These are phyloP conservation scores for Pipra filicauda DNA, from an alignment of 2,113 vertebrate genomes.

Conservation along the genomic window DNA sequence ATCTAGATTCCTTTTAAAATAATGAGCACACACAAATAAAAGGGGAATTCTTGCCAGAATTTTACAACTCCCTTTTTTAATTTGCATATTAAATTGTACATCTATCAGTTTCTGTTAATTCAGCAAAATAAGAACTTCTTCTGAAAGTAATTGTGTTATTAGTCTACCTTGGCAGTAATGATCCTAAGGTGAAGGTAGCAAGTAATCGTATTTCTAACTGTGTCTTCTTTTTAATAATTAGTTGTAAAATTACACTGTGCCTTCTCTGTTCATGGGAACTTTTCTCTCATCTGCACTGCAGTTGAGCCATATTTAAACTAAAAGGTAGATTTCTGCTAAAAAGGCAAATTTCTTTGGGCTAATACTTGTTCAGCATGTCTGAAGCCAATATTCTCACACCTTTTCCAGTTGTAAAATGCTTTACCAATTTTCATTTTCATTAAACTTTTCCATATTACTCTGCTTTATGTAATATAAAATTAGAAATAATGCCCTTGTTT, in stretches of 20 bases:
- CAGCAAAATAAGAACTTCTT: conserved; percentile 52
- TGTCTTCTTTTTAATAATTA: conserved; percentile 24
- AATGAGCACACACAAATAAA: conserved; percentile 38
- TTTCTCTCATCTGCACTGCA: neutral
- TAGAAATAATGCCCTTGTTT: neutral
- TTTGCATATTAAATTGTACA: conserved; percentile 56
- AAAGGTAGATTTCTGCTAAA: conserved; percentile 21
- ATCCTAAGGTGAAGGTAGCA: conserved; percentile 10
- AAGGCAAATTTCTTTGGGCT: conserved; percentile 14
- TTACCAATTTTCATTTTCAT: conserved; percentile 18
- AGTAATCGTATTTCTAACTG: conserved; percentile 13
- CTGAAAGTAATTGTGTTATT: conserved; percentile 45
- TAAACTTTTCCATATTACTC: neutral
- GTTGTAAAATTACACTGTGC: neutral
- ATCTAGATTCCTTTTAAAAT: conserved; percentile 39
- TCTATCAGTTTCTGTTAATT: conserved; percentile 47
- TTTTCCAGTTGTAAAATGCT: conserved; percentile 3
- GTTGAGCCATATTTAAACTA: neutral
- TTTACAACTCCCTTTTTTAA: conserved; percentile 5
- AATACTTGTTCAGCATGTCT: neutral
- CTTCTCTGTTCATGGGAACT: conserved; percentile 8
- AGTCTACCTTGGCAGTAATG: conserved; percentile 42
- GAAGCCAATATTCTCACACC: neutral
- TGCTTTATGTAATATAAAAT: neutral
- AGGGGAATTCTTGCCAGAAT: neutral